These are phyloP conservation scores for Acrobasis repandana DNA, from an alignment of 2,888 invertebrate genomes.

Conservation along the genomic window DNA sequence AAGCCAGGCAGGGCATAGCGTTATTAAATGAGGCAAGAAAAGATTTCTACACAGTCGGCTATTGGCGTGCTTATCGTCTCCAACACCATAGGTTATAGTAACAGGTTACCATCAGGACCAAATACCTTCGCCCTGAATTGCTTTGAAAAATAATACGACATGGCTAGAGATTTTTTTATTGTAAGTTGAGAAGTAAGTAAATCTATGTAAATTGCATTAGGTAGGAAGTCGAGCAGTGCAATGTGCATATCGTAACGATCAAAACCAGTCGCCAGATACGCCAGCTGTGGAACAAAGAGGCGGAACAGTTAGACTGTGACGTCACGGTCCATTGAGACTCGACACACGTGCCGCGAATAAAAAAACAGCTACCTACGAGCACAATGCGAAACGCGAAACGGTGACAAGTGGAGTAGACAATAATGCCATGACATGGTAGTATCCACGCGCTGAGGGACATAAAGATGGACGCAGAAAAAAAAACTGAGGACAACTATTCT, in stretches of 20 bases:
- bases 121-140: too few relatives aligned
- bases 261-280: background rate
- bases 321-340: background rate
- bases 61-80: too few relatives aligned
- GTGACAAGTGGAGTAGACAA: background rate
- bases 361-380: background rate
- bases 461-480: too few relatives aligned
- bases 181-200: background rate
- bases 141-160: background rate
- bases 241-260: background rate
- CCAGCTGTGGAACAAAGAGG: background rate
- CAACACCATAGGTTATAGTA: too few relatives aligned
- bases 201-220: background rate
- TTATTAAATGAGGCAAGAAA: too few relatives aligned
- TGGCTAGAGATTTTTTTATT: background rate
- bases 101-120: too few relatives aligned
- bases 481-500: too few relatives aligned
- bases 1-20: too few relatives aligned
- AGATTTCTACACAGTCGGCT: too few relatives aligned
- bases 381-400: background rate
- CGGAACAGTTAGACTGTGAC: slow-evolving; percentile 8
- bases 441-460: too few relatives aligned
- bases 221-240: too few relatives aligned
- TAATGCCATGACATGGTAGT: background rate
- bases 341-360: slow-evolving; percentile 3